A percentile compares a stretch with the other conserved stretches of the same genome.
phyloP scores from a whole-genome alignment of 2,797 vertebrate species.

The Poeciliopsis paucimaculata region DNA sequence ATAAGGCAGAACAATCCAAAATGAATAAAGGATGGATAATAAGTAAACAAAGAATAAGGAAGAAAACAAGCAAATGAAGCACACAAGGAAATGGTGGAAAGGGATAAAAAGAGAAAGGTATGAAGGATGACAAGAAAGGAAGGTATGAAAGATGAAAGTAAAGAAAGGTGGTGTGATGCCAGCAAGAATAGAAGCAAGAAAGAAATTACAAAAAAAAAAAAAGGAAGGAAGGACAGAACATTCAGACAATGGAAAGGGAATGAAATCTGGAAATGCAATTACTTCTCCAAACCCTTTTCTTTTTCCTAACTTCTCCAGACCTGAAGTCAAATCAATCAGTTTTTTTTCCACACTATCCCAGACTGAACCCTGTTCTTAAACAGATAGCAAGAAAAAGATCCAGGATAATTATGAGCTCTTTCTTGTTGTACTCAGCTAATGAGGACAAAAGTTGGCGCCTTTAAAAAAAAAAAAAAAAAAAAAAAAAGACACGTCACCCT shows the following conservation, averaged over 20 bases:
- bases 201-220: background rate
- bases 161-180: background rate
- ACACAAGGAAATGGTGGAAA: background rate
- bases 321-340: background rate
- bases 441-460: slow-evolving; percentile 36
- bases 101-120: background rate
- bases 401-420: slow-evolving; percentile 27
- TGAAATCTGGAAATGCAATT: background rate
- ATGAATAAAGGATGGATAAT: background rate
- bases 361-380: background rate
- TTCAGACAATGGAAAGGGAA: background rate
- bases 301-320: background rate
- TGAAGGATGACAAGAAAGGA: background rate
- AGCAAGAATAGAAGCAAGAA: background rate
- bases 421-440: slow-evolving; percentile 22
- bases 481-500: slow-evolving; percentile 24
- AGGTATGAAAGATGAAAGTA: background rate
- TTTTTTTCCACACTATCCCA: background rate
- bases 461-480: slow-evolving; percentile 2
- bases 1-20: background rate
- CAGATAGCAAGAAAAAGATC: slow-evolving; percentile 9
- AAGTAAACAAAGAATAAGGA: background rate
- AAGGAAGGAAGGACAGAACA: background rate
- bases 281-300: background rate
- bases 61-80: background rate